These are phyloP conservation scores for Porites cylindrica DNA, from an alignment of 92 coral and sea anemone genomes.

Conservation along the genomic window DNA sequence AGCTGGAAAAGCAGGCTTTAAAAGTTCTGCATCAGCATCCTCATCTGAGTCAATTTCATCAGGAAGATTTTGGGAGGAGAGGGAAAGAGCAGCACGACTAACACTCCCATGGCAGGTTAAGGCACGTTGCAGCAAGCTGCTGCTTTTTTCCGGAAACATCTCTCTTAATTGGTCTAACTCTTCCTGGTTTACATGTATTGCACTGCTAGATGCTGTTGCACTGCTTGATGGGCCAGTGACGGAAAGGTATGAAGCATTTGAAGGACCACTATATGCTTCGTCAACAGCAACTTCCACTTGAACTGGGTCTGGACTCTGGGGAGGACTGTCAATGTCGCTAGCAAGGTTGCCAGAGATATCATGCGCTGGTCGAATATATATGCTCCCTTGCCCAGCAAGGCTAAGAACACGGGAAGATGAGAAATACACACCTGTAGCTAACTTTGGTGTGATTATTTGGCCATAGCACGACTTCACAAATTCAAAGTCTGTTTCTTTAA, in stretches of 20 bases:
- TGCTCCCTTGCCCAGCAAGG: constrained; percentile 69
- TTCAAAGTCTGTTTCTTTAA: constrained; percentile 45
- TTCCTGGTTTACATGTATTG: constrained; percentile 15
- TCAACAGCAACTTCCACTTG: background rate
- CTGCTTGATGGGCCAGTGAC: constrained; percentile 50
- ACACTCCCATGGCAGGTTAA: constrained; percentile 38
- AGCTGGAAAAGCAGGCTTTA: background rate
- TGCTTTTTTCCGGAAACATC: constrained; percentile 58
- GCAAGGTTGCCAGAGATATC: constrained; percentile 41
- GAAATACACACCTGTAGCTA: constrained; percentile 55
- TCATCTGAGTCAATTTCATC: background rate
- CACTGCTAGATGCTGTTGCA: constrained; percentile 40
- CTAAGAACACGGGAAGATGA: constrained; percentile 62
- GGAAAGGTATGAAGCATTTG: constrained; percentile 14
- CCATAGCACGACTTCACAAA: constrained; percentile 73
- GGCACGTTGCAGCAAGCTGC: constrained; percentile 43
- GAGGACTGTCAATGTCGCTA: constrained; percentile 31
- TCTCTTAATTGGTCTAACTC: constrained; percentile 35
- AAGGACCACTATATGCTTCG: background rate
- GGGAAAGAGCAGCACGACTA: constrained; percentile 42
- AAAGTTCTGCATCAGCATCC: background rate
- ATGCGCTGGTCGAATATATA: constrained; percentile 55
- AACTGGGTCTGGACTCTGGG: constrained; percentile 11
- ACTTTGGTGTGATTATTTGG: constrained; percentile 60
- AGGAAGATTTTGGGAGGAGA: constrained; percentile 9